Base-by-base conservation (phyloP, 2,888 invertebrate genomes). In the Digitonthophagus gazella region DNA sequence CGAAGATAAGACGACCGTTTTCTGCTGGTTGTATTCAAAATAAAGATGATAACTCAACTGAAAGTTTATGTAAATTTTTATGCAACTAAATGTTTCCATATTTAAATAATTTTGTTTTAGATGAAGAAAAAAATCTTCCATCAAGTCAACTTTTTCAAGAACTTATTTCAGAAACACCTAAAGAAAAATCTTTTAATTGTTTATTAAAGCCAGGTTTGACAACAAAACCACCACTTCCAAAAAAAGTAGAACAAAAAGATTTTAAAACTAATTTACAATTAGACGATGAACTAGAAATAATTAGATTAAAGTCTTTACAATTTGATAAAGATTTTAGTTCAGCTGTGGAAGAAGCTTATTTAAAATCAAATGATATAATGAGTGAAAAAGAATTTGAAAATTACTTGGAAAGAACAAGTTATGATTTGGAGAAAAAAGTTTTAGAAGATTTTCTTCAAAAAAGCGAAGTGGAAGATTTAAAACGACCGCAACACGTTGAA, bases 201-300 rank as follows among this genome's bases (percentile, higher is more conserved):
- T 58, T 71, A 66, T 71, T 81, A 69, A 68, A 74, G 20, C 82
- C 82, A 2, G 82, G 82, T 8, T 69, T 83, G 58, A 77, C 76
- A 67, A 72, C 78, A 0, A 83, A 83, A 74, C 83, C 83, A 5
- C 83, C 83, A 2, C 67, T 82, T 28, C 81, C 82, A 2, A 80
- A 75, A 71, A 79, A 78, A 74, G 61, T 73, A 1, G 75, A 77
- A 54, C 63, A 28, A 3, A 71, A 58, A 57, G 20, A 54, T 54
- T 65, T 55, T 20, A 69, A 63, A 54, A n/a, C n/a, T n/a, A 69
- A 56, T 22, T 28, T 44, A 16, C 16, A 55, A 1, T 28, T 56
- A 3, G 67, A 69, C 56, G 65, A 67, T 15, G 69, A 69, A 67
- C 65, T 67, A 15, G 66, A 70, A 20, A 18, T 67, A 15, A 68